These are phyloP conservation scores for Vollenhovia emeryi DNA, from an alignment of 1,140 invertebrate genomes.

Conservation along the genomic window DNA sequence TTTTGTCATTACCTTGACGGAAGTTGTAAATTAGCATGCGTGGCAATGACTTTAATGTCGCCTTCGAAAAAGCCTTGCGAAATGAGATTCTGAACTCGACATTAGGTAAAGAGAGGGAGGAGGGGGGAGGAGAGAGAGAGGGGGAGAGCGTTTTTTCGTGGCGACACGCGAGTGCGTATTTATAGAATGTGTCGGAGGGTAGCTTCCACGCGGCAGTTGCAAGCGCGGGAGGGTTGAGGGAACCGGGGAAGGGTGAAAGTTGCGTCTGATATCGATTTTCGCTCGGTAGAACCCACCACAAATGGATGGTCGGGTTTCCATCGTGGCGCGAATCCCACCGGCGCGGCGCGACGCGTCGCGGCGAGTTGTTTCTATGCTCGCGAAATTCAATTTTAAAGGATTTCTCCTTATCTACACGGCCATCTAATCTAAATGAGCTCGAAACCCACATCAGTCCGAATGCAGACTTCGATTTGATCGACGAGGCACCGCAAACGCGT, in stretches of 20 bases:
- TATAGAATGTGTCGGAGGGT: constrained; percentile 41
- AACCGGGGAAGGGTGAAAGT: constrained; percentile 54
- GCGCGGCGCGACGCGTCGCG: neutral
- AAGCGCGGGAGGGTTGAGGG: constrained; percentile 15
- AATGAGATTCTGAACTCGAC: constrained; percentile 9
- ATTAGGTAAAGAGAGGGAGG: neutral
- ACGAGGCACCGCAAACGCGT: neutral
- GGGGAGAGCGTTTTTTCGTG: neutral
- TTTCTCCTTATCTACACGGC: neutral
- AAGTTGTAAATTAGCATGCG: constrained; percentile 1
- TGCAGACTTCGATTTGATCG: neutral
- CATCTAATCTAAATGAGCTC: constrained; percentile 15
- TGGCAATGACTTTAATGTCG: neutral
- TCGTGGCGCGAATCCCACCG: constrained; percentile 18
- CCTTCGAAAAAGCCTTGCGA: neutral
- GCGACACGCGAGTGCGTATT: constrained; percentile 46
- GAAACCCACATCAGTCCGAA: neutral
- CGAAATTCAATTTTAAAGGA: constrained; percentile 27
- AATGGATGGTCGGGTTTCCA: constrained; percentile 16
- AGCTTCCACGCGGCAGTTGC: constrained; percentile 4
- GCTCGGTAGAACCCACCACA: constrained; percentile 12
- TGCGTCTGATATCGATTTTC: constrained; percentile 67
- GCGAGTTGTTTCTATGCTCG: constrained; percentile 12
- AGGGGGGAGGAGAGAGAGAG: neutral
- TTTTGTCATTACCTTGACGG: constrained; percentile 12